These are phyloP conservation scores for Drosophila neutralis DNA, from an alignment of 2,888 invertebrate genomes.

Conservation along the genomic window DNA sequence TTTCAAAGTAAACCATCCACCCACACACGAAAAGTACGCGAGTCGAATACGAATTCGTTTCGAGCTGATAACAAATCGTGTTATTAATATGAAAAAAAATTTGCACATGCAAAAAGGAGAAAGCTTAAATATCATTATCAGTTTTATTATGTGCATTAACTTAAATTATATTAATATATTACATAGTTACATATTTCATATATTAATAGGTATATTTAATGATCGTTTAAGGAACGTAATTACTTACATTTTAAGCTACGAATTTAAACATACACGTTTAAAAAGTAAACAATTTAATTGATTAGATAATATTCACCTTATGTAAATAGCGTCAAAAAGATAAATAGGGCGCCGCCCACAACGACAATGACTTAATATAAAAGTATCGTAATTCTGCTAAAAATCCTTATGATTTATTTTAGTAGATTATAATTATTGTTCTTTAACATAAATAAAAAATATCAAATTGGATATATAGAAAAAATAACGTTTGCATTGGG, in stretches of 20 bases:
- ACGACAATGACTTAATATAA: constrained; percentile 16
- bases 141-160: not conserved
- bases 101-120: not conserved
- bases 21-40: constrained; percentile 10
- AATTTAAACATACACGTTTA: constrained; percentile 40
- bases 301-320: constrained; percentile 58
- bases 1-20: constrained; percentile 53
- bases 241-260: constrained; percentile 14
- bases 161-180: not conserved
- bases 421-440: not conserved
- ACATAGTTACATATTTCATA: not conserved
- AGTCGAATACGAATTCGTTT: constrained; percentile 17
- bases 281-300: constrained; percentile 41
- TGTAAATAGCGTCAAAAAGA: constrained; percentile 48
- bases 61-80: constrained; percentile 7
- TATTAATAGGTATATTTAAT: not conserved
- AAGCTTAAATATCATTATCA: not conserved
- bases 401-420: not conserved
- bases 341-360: constrained; percentile 21
- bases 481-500: not conserved
- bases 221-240: constrained; percentile 4
- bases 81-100: not conserved
- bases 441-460: not conserved
- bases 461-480: not conserved
- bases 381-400: not conserved